These are phyloP conservation scores for Oxygymnocypris stewartii DNA, from an alignment of 2,113 vertebrate genomes.

Conservation along the genomic window DNA sequence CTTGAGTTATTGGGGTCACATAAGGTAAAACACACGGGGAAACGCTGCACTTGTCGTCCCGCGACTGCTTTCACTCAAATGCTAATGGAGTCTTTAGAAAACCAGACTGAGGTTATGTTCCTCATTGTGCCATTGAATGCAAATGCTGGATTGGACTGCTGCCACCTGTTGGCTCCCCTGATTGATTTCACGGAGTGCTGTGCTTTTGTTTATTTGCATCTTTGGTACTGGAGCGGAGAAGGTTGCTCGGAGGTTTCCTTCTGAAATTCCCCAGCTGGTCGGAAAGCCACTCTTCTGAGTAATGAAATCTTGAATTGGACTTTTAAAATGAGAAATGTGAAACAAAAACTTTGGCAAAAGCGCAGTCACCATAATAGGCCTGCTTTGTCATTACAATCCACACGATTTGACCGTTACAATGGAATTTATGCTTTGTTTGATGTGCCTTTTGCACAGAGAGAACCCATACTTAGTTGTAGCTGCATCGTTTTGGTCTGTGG, in stretches of 20 bases:
- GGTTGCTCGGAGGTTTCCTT: background rate
- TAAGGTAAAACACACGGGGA: background rate
- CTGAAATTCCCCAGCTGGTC: constrained; percentile 22
- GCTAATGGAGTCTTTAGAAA: constrained; percentile 31
- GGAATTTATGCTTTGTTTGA: background rate
- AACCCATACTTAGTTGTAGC: background rate
- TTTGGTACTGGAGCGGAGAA: constrained; percentile 20
- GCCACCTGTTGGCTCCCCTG: constrained; percentile 32
- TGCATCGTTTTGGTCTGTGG: background rate
- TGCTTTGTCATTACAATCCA: background rate
- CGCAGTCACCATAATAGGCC: background rate
- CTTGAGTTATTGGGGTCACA: constrained; percentile 1
- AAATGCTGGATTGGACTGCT: constrained; percentile 28
- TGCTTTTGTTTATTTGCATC: constrained; percentile 34
- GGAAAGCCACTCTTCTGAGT: constrained; percentile 12
- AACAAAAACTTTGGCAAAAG: background rate
- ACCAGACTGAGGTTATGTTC: constrained; percentile 6
- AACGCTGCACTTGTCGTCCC: background rate
- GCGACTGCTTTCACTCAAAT: constrained; percentile 17
- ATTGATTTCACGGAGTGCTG: constrained; percentile 32
- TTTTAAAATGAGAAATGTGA: constrained; percentile 7
- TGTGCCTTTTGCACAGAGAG: background rate
- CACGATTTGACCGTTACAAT: background rate
- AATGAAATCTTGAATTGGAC: constrained; percentile 33
- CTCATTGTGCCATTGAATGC: constrained; percentile 29